Conservation (phyloP, 2,113 vertebrate genomes). For the Stomatorhinus ivindoensis region DNA sequence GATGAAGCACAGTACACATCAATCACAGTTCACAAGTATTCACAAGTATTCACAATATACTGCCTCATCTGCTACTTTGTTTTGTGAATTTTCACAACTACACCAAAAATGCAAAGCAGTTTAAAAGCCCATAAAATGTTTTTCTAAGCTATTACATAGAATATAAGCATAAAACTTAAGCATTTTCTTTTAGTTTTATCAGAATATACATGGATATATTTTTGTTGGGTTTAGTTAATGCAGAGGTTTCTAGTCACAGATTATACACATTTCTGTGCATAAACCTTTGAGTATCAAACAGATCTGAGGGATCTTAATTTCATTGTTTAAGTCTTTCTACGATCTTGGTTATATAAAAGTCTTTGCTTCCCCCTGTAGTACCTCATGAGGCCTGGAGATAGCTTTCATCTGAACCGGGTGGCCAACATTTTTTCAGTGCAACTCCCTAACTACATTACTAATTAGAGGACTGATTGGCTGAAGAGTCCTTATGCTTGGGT, state of each 20-base stretch:
- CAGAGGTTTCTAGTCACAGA: background rate
- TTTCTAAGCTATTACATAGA: background rate
- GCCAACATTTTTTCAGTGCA: background rate
- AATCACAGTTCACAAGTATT: background rate
- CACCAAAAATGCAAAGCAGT: background rate
- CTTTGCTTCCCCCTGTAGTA: background rate
- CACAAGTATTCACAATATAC: background rate
- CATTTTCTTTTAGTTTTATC: background rate
- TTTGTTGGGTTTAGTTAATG: background rate
- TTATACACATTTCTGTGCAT: background rate
- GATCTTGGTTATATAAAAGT: background rate
- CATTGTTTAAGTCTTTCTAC: background rate
- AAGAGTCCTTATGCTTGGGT: background rate
- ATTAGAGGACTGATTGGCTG: background rate
- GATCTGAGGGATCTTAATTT: background rate
- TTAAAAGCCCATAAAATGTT: background rate
- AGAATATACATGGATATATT: background rate
- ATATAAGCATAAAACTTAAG: background rate
- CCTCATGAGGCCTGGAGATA: background rate
- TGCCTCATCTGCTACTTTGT: background rate
- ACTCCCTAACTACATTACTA: background rate
- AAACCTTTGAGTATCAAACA: background rate
- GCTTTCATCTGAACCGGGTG: background rate
- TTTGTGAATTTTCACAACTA: background rate
- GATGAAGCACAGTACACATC: slow-evolving; percentile 41